phyloP scores from a whole-genome alignment of 2,888 invertebrate species.

The Prosopocoilus inquinatus region DNA sequence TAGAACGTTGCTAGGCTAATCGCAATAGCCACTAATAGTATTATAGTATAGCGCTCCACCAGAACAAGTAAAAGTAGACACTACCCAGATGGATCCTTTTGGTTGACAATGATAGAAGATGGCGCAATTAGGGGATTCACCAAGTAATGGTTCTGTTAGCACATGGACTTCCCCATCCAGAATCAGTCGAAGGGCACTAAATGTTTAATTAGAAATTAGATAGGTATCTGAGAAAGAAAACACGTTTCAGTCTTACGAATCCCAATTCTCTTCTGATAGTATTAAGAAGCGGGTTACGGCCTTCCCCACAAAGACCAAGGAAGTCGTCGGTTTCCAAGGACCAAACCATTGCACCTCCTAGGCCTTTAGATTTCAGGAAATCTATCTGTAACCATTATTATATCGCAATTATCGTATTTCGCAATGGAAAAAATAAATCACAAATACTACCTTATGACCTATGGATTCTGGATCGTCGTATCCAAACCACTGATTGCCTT shows the following conservation, averaged over 20 bases:
- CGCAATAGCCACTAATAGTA: conserved; percentile 38
- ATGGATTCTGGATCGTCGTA: conserved; percentile 47
- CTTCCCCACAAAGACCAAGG: conserved; percentile 58
- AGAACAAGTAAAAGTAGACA: conserved; percentile 45
- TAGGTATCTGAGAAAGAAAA: too few relatives aligned
- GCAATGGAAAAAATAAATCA: too few relatives aligned
- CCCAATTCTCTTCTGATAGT: conserved; percentile 45
- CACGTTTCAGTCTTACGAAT: too few relatives aligned
- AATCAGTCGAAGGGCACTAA: too few relatives aligned
- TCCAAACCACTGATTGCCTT: conserved; percentile 44
- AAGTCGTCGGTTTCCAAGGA: conserved; percentile 80
- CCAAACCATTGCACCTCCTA: conserved; percentile 74
- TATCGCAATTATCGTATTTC: too few relatives aligned
- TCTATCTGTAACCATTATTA: too few relatives aligned
- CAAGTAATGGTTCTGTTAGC: background rate
- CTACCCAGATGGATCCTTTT: conserved; percentile 25
- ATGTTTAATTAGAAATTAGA: too few relatives aligned
- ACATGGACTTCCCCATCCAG: too few relatives aligned
- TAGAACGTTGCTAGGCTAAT: conserved; percentile 40
- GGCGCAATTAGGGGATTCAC: conserved; percentile 37
- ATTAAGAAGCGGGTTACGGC: conserved; percentile 59
- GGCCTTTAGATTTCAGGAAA: conserved; percentile 24
- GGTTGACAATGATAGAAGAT: conserved; percentile 48
- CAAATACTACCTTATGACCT: conserved; percentile 37
- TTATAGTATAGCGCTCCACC: conserved; percentile 46